phyloP scores from a whole-genome alignment of 2,888 invertebrate species.

The Willowsia nigromaculata region DNA sequence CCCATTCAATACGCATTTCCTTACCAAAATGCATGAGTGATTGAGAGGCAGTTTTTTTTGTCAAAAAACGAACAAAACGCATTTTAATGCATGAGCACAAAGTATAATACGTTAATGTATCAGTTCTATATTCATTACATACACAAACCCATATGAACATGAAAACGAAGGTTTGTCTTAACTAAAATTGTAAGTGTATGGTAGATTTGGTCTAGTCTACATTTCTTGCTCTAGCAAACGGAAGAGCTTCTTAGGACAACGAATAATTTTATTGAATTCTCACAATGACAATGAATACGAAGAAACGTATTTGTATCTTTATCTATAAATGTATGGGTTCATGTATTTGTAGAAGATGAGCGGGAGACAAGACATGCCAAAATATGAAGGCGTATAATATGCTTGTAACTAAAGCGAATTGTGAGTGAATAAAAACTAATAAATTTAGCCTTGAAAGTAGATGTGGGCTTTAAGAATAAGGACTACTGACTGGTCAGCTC shows the following conservation, averaged over 20 bases:
- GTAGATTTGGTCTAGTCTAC: too few relatives aligned
- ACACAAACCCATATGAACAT: neutral
- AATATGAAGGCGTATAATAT: neutral
- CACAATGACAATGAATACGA: neutral
- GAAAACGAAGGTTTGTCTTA: too few relatives aligned
- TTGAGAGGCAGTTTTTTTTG: neutral
- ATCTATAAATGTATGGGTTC: too few relatives aligned
- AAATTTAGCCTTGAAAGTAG: constrained; percentile 46
- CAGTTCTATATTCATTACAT: neutral
- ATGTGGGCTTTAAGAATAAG: neutral
- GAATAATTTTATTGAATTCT: too few relatives aligned
- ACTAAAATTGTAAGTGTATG: too few relatives aligned
- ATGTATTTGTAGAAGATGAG: too few relatives aligned
- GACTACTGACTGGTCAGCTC: constrained; percentile 46
- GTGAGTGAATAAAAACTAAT: constrained; percentile 46
- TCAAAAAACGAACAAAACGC: neutral
- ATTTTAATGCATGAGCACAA: neutral
- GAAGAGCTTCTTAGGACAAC: too few relatives aligned
- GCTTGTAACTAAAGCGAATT: neutral
- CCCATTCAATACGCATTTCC: neutral
- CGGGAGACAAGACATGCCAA: too few relatives aligned
- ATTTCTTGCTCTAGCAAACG: too few relatives aligned
- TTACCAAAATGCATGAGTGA: constrained; percentile 32
- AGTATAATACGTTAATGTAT: neutral
- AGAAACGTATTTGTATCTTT: neutral